Base-by-base conservation (phyloP, 2,888 invertebrate genomes). In the Acutogordius australiensis region DNA sequence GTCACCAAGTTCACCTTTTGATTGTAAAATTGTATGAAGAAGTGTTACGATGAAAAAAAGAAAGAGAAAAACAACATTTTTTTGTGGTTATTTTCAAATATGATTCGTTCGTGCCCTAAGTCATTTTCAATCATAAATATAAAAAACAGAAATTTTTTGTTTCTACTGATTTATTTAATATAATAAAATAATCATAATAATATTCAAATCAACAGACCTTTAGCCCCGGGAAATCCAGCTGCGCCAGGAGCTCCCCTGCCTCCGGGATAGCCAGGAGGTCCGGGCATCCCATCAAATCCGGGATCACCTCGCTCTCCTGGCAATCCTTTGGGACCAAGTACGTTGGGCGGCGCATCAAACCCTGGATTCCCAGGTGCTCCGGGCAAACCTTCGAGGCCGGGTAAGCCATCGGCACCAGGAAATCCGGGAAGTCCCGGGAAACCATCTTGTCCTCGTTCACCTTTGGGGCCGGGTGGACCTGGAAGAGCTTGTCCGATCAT, bases 381-480 rank as follows among this genome's bases (percentile, higher is more conserved):
- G 4, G 58, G 58, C 8, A 57, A 4, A 4, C 58, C 58, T 18
- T 28, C 29, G 4, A 30, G 29, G 4, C 58, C 58, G 2, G 58
- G 58, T 29, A 4, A 28, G 13, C 58, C 58, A 29, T 57, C 58
- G 4, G 4, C 29, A 18, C 86, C 86, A 64, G 80, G 76, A n/a
- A 81, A 77, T 45, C 86, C 86, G 74, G 85, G 84, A 28, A 78
- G 75, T 28, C 86, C 86, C 28, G 81, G 79, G 68, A 81, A 84
- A 51, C 86, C 86, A 45, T 77, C 76, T 63, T 78, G 76, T 62
- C 86, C 85, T 70, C 77, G 78, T 23, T 66, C 65, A 30, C 73
- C 73, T 45, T 66, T 66, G 1, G 78, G 77, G 4, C 86, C 86
- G 60, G 78, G 73, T 2, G 76, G 72, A 45, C 86, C 86, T 30